Evolutionary conservation across 2,888 invertebrate genomes (phyloP), one percentile per base, ranked within the genome.

Genomic region (Enchytraeus crypticus): DNA sequence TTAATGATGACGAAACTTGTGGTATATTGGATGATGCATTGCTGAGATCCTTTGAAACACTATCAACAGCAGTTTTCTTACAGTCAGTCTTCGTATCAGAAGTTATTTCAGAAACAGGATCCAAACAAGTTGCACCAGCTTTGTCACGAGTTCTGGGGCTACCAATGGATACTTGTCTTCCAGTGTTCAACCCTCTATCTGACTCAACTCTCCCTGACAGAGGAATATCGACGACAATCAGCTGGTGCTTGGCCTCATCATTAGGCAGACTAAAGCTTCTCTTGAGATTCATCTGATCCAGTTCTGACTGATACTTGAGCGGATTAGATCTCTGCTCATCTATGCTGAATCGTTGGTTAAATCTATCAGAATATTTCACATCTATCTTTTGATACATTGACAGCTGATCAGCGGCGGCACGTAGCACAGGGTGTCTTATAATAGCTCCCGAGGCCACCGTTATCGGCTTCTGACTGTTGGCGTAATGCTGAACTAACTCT

Each of bases 401-500:
- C 38, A 38, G 18, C 21, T 47, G 57, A 3, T 23, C 18, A 3
- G 45, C 26, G 21, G 45, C 58, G 21, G 11, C 32, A 14, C 67
- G 56, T 26, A 61, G 47, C 32, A 67, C 63, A 8, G 67, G 66
- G 11, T 46, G 32, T 2, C n/a, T 27, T n/a, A 95, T 91, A 57
- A 88, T 84, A 0, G 92, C 92, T 0, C 91, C 90, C 1, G 92
- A 92, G 0, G 88, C 88, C 5, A 86, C 85, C 1, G 93, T 92
- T 73, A 95, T 88, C 0, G 90, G 87, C 73, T 90, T 89, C 23
- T 88, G 89, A 51, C 90, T 90, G 1, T 90, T 90, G 29, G 93
- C 91, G 77, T 95, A 93, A 68, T 88, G 92, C 5, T 92, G 92
- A 66, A 95, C 91, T 60, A 96, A 84, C 78, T 92, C 92, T 0